Conservation (phyloP, 2,888 invertebrate species). For the Microplitis manilae region DNA sequence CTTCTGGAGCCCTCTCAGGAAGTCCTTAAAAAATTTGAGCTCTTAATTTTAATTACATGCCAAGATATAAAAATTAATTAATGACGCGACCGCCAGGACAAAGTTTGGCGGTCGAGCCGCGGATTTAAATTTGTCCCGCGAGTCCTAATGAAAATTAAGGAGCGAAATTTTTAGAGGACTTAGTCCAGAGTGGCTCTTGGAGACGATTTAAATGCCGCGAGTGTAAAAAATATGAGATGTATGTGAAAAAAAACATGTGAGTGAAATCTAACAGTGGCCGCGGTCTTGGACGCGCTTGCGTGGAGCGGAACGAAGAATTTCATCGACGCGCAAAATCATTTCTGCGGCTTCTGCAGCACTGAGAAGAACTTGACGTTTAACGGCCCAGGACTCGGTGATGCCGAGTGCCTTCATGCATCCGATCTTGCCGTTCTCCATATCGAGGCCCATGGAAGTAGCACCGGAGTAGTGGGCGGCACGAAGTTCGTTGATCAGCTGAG, state of each 20-base stretch:
- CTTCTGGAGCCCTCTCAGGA: no score
- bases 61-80: no score
- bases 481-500: slow-evolving; percentile 92
- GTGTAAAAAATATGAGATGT: no score
- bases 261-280: slow-evolving; percentile 80
- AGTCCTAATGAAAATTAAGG: no score
- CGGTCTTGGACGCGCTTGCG: slow-evolving; percentile 89
- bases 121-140: no score
- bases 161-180: no score
- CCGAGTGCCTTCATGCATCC: slow-evolving; percentile 94
- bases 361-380: slow-evolving; percentile 94
- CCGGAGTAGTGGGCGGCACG: slow-evolving; percentile 92
- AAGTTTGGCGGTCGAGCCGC: no score
- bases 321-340: slow-evolving; percentile 98
- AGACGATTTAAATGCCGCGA: no score
- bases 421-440: slow-evolving; percentile 90
- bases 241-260: neutral
- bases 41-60: no score
- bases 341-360: slow-evolving; percentile 98
- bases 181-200: no score
- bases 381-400: slow-evolving; percentile 96
- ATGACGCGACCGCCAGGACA: no score
- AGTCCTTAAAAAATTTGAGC: no score
- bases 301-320: slow-evolving; percentile 94
- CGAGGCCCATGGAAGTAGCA: slow-evolving; percentile 82